phyloP scores from a whole-genome alignment of 1,140 invertebrate species.

The Pogonomyrmex barbatus region DNA sequence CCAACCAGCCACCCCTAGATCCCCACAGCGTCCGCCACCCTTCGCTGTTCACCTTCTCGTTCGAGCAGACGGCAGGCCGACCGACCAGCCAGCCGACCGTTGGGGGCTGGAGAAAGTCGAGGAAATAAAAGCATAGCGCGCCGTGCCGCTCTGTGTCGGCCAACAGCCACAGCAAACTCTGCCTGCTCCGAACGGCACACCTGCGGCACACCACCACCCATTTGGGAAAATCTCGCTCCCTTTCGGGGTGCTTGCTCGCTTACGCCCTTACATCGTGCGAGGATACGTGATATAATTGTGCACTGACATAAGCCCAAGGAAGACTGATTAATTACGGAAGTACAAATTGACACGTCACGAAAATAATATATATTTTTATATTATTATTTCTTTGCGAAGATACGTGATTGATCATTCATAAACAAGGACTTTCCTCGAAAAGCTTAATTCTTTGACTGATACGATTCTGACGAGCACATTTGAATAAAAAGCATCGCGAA shows the following conservation, averaged over 20 bases:
- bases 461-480: not conserved
- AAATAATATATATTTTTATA: not conserved
- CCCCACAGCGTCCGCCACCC: constrained; percentile 49
- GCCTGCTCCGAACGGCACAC: constrained; percentile 8
- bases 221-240: not conserved
- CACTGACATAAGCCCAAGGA: not conserved
- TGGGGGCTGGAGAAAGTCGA: constrained; percentile 36
- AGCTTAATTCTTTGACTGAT: not conserved
- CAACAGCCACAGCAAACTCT: constrained; percentile 47
- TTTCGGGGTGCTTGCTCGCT: not conserved
- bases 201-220: constrained; percentile 37
- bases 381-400: not conserved
- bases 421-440: not conserved
- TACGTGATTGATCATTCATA: not conserved
- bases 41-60: constrained; percentile 46
- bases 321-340: not conserved
- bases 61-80: constrained; percentile 66
- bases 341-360: not conserved
- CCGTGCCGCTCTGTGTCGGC: constrained; percentile 20
- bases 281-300: not conserved
- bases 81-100: constrained; percentile 39
- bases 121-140: constrained; percentile 67
- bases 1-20: constrained; percentile 70
- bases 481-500: not conserved
- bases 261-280: not conserved